Evolutionary conservation across 2,888 invertebrate genomes (phyloP).

Genomic region (Diogma glabrata): DNA sequence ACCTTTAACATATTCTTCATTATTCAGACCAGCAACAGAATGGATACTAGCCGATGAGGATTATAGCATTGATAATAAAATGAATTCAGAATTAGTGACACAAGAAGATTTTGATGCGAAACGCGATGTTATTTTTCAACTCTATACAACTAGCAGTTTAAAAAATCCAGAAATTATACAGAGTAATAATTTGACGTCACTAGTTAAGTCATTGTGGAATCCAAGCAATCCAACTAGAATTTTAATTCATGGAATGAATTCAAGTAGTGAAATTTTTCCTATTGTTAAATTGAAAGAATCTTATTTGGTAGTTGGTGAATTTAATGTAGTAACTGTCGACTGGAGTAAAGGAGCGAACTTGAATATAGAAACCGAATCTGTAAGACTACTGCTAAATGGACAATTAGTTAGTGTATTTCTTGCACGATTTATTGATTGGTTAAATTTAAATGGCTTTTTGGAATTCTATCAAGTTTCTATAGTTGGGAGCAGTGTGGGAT

Average conservation of each 20-base stretch:
- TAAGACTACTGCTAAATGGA: constrained; percentile 27
- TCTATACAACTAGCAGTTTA: too few species aligned
- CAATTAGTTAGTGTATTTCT: constrained; percentile 26
- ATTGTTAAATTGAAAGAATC: constrained; percentile 28
- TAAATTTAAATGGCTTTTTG: constrained; percentile 21
- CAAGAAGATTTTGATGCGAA: too few species aligned
- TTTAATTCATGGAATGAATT: constrained; percentile 31
- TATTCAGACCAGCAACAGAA: too few species aligned
- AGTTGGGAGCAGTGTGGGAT: constrained; percentile 35
- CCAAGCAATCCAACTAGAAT: constrained; percentile 18
- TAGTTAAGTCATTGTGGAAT: constrained; percentile 21
- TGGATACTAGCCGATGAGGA: too few species aligned
- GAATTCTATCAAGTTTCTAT: constrained; percentile 26
- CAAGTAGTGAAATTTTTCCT: constrained; percentile 26
- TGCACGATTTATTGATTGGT: constrained; percentile 25
- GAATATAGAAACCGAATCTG: constrained; percentile 29
- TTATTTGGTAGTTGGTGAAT: constrained; percentile 27
- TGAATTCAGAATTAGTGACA: too few species aligned
- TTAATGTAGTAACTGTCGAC: constrained; percentile 30
- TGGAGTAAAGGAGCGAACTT: constrained; percentile 30
- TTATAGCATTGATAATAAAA: too few species aligned
- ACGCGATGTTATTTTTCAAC: too few species aligned
- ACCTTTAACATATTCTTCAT: too few species aligned
- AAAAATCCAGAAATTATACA: too few species aligned
- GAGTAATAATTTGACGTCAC: constrained; percentile 13